Evolutionary conservation across 2,888 invertebrate species (phyloP).

Genomic region (Thymelicus sylvestris): DNA sequence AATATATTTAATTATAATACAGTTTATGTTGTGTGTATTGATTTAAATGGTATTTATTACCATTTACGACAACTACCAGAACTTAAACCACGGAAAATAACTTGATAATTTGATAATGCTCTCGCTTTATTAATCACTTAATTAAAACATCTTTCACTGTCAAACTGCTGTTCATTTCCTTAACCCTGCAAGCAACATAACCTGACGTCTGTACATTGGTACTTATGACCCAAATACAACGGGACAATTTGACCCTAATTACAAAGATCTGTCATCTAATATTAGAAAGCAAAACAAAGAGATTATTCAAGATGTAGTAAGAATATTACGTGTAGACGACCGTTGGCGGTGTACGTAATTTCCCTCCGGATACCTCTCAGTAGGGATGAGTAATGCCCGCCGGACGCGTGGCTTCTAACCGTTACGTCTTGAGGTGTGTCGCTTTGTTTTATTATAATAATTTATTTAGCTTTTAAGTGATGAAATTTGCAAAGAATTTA

Average conservation of each 20-base stretch:
- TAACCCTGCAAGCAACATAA: neutral
- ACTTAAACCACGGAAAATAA: too few species aligned
- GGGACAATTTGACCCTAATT: neutral
- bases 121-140: too few species aligned
- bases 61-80: too few species aligned
- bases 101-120: too few species aligned
- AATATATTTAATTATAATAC: too few species aligned
- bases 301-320: conserved; percentile 38
- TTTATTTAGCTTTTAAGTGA: conserved; percentile 31
- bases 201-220: neutral
- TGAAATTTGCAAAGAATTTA: too few species aligned
- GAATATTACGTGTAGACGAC: conserved; percentile 40
- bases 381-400: conserved; percentile 75
- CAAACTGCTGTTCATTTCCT: too few species aligned
- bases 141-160: too few species aligned
- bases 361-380: conserved; percentile 79
- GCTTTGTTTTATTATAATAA: conserved; percentile 36
- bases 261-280: conserved; percentile 2
- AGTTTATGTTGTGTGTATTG: too few species aligned
- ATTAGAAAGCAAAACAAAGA: conserved; percentile 25
- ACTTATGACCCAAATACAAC: neutral
- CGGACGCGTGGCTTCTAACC: conserved; percentile 59
- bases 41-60: too few species aligned
- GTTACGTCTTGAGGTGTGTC: conserved; percentile 39
- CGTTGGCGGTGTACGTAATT: conserved; percentile 65